Percentiles rank a stretch among this genome's conserved stretches.
phyloP scores from a whole-genome alignment of 1,140 invertebrate genomes.

The Chlorops oryzae region DNA sequence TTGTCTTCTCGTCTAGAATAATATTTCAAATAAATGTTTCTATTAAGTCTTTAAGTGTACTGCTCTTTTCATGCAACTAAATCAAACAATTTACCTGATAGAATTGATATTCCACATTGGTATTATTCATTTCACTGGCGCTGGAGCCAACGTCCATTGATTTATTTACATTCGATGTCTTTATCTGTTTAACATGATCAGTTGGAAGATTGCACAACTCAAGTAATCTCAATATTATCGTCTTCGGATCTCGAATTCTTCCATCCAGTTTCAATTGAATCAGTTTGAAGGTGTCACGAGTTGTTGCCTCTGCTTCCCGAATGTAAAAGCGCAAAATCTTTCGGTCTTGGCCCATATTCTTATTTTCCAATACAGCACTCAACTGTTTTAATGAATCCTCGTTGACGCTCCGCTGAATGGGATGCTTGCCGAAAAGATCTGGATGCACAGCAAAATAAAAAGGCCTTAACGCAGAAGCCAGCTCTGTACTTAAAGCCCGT shows the following conservation, averaged over 20 bases:
- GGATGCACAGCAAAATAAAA: slow-evolving; percentile 95
- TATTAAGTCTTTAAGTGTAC: too few relatives aligned
- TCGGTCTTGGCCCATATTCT: slow-evolving; percentile 51
- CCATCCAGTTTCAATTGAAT: slow-evolving; percentile 67
- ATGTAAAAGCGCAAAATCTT: slow-evolving; percentile 66
- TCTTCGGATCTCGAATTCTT: slow-evolving; percentile 55
- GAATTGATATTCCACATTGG: too few relatives aligned
- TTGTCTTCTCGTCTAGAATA: slow-evolving; percentile 18
- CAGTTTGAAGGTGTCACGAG: slow-evolving; percentile 56
- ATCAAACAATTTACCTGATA: too few relatives aligned
- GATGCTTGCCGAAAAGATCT: slow-evolving; percentile 87
- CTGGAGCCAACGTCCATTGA: not conserved
- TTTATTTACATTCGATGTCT: slow-evolving; percentile 26
- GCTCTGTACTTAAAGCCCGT: slow-evolving; percentile 52
- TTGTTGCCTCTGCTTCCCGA: slow-evolving; percentile 54
- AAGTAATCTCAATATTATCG: slow-evolving; percentile 70
- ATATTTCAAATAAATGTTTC: too few relatives aligned
- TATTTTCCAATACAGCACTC: slow-evolving; percentile 72
- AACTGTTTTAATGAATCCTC: slow-evolving; percentile 84
- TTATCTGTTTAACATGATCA: slow-evolving; percentile 71
- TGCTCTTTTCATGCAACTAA: too few relatives aligned
- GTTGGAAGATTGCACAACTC: slow-evolving; percentile 76
- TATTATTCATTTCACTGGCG: slow-evolving; percentile 1
- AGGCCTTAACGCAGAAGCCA: slow-evolving; percentile 82
- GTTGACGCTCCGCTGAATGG: slow-evolving; percentile 81